Base-by-base conservation (phyloP, 2,797 vertebrate species). In the Carduelis carduelis region DNA sequence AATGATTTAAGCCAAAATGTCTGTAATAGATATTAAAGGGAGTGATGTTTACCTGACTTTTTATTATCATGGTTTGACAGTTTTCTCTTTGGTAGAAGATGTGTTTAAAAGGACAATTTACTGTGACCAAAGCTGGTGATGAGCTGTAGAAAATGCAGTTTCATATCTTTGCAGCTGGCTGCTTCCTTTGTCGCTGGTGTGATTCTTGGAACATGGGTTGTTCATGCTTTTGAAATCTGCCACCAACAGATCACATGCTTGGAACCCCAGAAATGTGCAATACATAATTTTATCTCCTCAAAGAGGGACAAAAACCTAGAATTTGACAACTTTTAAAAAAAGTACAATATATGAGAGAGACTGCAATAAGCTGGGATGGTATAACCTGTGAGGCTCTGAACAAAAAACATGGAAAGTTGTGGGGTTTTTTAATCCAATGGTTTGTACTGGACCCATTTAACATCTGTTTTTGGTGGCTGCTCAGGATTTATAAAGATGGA, bases 251-350 rank as follows among this genome's bases (percentile, higher is more conserved):
- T 52, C 22, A 14, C 5, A 9, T 1, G 2, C 64, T 76, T 83
- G 23, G 23, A 92, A 66, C 15, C 30, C 32, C 55, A 22, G 43
- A 81, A 85, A 52, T 53, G 41, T 64, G 43, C n/a, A 87, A 49
- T 64, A 13, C 7, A 46, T 8, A 77, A 44, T 3, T 76, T 1
- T 34, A 28, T 66, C 52, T 66, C 21, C 44, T 8, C 9, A 68
- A 34, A 50, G n/a, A 63, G 5, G 43, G 37, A 19, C 5, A 32
- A 83, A 28, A 2, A 0, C 0, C 0, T 27, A 23, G 32, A 77
- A 63, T 64, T 26, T 79, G 12, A 21, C 7, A 72, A 18, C 6
- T 47, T 82, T n/a, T 66, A 1, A 1, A 7, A 39, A 44, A 63
- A 8, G 5, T 53, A 19, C 4, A 72, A 6, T 3, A 19, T 27